A percentile compares a stretch with the other conserved stretches of the same genome.
phyloP scores from a whole-genome alignment of 2,888 invertebrate genomes.

The Diploptera punctata region DNA sequence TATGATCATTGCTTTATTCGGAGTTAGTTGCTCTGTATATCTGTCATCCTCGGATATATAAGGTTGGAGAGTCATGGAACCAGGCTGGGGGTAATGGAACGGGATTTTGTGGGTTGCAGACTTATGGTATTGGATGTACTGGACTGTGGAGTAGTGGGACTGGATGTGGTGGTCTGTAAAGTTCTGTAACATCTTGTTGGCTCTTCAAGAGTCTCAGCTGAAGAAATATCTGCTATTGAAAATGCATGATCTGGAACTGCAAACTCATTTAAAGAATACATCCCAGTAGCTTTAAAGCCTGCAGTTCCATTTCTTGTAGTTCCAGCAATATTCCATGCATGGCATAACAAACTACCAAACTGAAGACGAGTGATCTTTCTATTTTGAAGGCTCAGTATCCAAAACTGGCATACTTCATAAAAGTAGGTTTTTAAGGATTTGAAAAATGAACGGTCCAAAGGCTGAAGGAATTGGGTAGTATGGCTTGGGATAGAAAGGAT shows the following conservation, averaged over 20 bases:
- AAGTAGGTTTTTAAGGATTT: background rate
- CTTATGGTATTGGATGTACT: no score
- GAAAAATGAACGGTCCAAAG: background rate
- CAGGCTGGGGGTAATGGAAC: background rate
- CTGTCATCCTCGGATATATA: no score
- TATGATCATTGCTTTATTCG: no score
- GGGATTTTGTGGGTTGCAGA: background rate
- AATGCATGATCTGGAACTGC: background rate
- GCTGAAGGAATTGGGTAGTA: background rate
- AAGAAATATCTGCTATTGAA: background rate
- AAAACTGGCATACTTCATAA: background rate
- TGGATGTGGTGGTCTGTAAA: background rate
- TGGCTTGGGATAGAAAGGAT: background rate
- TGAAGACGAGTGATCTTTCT: background rate
- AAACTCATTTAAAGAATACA: background rate
- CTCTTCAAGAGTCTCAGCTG: no score
- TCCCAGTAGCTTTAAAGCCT: background rate
- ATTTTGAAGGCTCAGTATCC: background rate
- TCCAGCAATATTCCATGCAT: background rate
- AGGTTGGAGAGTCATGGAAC: no score
- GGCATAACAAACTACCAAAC: background rate
- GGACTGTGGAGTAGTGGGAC: no score
- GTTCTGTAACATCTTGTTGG: background rate
- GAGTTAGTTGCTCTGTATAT: no score
- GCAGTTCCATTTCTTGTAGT: background rate